Conservation (phyloP, 2,888 invertebrate species). For the Adela reaumurella region DNA sequence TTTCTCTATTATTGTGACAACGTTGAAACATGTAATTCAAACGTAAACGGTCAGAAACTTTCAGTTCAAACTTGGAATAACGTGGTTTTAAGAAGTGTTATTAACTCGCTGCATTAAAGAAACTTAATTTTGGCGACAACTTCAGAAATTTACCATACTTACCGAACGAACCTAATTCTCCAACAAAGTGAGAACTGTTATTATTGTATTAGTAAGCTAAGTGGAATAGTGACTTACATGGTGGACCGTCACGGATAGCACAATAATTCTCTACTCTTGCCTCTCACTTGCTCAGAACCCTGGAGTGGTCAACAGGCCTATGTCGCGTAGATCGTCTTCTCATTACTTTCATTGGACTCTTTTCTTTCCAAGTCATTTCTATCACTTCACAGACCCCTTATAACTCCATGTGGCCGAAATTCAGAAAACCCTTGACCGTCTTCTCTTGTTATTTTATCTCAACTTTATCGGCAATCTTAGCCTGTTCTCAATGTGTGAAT, state of each 20-base stretch:
- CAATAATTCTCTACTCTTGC: slow-evolving; percentile 19
- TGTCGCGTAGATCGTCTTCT: slow-evolving; percentile 5
- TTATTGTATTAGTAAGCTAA: background rate
- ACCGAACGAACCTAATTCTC: too few species aligned
- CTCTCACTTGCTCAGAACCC: slow-evolving; percentile 50
- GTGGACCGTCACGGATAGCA: background rate
- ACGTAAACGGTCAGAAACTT: too few species aligned
- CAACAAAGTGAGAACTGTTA: too few species aligned
- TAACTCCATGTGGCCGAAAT: slow-evolving; percentile 52
- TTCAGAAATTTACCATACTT: too few species aligned
- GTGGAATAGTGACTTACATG: background rate
- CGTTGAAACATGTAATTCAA: too few species aligned
- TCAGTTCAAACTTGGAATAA: too few species aligned
- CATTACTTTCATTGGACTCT: too few species aligned
- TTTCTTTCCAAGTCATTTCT: slow-evolving; percentile 12
- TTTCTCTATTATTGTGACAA: too few species aligned
- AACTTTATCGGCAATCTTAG: too few species aligned
- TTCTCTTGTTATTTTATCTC: slow-evolving; percentile 33
- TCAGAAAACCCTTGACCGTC: slow-evolving; percentile 53
- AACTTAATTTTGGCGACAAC: too few species aligned
- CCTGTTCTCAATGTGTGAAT: slow-evolving; percentile 9
- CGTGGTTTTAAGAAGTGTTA: too few species aligned
- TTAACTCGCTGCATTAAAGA: too few species aligned
- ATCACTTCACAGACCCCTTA: slow-evolving; percentile 31
- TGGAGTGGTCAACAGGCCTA: slow-evolving; percentile 45